A percentile compares a stretch with the other conserved stretches of the same genome.
Evolutionary conservation across 2,888 invertebrate genomes (phyloP).

Genomic region (Busseola fusca): DNA sequence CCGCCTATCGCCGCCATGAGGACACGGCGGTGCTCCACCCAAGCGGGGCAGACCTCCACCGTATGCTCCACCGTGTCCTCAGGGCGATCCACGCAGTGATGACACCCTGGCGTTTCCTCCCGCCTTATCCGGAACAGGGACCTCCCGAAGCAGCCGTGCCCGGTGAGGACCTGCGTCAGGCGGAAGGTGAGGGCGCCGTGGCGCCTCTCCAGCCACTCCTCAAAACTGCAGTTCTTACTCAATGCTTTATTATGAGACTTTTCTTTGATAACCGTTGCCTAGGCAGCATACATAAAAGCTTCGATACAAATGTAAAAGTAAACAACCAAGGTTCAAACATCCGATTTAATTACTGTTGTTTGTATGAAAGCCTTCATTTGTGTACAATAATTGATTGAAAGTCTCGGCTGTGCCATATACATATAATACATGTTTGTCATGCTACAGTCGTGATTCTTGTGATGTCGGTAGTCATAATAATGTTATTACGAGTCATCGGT

Average conservation of each 20-base stretch:
- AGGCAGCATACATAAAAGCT: constrained; percentile 23
- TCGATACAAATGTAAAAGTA: constrained; percentile 37
- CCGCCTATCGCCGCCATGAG: no score
- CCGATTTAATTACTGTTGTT: constrained; percentile 48
- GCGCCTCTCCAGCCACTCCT: no score
- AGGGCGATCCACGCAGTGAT: no score
- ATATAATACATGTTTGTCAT: constrained; percentile 32
- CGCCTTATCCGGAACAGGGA: no score
- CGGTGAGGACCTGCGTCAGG: no score
- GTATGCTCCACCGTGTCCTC: no score
- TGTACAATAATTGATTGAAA: constrained; percentile 40
- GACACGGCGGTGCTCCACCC: no score
- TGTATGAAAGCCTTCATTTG: constrained; percentile 46
- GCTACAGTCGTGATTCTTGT: constrained; percentile 27
- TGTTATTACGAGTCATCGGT: constrained; percentile 24
- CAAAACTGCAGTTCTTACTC: no score
- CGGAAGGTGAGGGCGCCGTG: no score
- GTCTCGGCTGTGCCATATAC: background rate
- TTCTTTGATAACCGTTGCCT: constrained; percentile 4
- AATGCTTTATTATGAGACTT: background rate
- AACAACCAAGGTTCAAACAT: constrained; percentile 21
- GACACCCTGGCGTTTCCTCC: no score
- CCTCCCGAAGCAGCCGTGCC: no score
- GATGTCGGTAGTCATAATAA: constrained; percentile 10
- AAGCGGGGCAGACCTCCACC: no score